Evolutionary conservation across 2,113 vertebrate species (phyloP), one percentile per base, ranked within the genome.

Genomic region (Pyxicephalus adspersus): DNA sequence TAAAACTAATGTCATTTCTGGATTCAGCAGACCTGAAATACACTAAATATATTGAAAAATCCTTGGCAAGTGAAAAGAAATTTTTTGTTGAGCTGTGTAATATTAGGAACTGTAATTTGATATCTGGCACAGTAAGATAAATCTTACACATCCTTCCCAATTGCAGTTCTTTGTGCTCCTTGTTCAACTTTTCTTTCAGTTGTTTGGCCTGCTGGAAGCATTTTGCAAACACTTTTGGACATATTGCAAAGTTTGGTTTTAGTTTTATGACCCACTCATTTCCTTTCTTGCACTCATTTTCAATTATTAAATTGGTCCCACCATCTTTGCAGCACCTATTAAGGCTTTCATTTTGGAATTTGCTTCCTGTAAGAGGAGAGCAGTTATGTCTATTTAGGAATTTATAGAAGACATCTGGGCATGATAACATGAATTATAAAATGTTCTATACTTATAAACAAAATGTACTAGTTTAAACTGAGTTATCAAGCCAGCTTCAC

Each of bases 61-160:
- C n/a, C n/a, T n/a, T n/a, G n/a, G n/a, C n/a, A n/a, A n/a, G n/a
- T n/a, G n/a, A n/a, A n/a, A n/a, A n/a, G n/a, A n/a, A n/a, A n/a
- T n/a, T n/a, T n/a, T n/a, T n/a, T n/a, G n/a, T n/a, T n/a, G n/a
- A n/a, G n/a, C n/a, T n/a, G n/a, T n/a, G n/a, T n/a, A n/a, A 45
- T 45, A 45, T 13, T 45, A 11, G 15, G 6, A 45, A 45, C 15
- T 13, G 31, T 34, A 34, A 4, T 34, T 6, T 34, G 31, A 34
- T 34, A 45, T 45, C 1, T 45, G 38, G 11, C 15, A 45, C 38
- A 45, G 38, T 45, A 45, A 13, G 38, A 45, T 9, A 45, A 45
- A 45, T 45, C 94, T 93, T 88, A 97, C 96, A 85, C 19, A 90
- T 81, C 63, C 95, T 93, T 18, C 89, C 94, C 85, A 96, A 16